These are phyloP conservation scores for Spilogale gracilis DNA, from an alignment of 2,113 vertebrate species.

Conservation along the genomic window DNA sequence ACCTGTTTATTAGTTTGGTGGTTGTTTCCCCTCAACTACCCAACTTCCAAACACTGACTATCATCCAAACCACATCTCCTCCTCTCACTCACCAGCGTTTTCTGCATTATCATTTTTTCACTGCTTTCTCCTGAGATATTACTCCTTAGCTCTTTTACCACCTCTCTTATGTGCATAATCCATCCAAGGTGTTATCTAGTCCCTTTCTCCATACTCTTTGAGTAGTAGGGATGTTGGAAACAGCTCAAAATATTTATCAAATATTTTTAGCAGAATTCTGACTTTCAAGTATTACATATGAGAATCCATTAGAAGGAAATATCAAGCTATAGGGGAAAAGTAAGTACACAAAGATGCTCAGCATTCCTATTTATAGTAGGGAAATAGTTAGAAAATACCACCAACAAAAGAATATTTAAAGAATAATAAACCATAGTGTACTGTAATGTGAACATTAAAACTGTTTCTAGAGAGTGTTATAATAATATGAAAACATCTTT, in stretches of 20 bases:
- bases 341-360: neutral
- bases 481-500: neutral
- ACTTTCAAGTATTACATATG: neutral
- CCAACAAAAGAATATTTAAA: neutral
- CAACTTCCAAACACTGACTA: neutral
- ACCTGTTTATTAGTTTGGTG: neutral
- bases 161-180: neutral
- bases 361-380: neutral
- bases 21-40: neutral
- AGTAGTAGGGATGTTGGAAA: neutral
- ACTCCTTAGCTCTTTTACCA: neutral
- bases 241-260: neutral
- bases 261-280: neutral
- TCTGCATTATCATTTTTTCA: neutral
- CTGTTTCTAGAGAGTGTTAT: neutral
- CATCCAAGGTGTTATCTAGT: neutral
- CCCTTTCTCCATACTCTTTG: neutral
- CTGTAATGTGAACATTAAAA: neutral
- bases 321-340: neutral
- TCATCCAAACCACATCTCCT: neutral
- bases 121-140: neutral
- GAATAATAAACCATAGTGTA: neutral
- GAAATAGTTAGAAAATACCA: slow-evolving; percentile 1
- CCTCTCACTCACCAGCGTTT: neutral
- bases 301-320: neutral